Evolutionary conservation across 2,888 invertebrate genomes (phyloP).

Genomic region (Tetragnatha montana): DNA sequence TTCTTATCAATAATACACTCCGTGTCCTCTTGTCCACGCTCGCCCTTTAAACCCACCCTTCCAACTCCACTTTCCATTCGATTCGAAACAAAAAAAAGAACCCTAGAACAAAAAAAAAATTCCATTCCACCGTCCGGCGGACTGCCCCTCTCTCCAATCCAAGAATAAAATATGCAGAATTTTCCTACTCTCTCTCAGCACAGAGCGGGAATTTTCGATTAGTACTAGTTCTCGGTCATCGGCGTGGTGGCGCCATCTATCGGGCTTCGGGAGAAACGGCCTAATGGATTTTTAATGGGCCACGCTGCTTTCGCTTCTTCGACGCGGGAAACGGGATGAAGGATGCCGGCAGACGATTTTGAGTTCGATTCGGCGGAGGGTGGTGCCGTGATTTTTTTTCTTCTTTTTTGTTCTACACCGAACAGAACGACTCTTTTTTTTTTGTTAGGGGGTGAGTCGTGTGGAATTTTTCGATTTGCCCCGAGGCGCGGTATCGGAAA

Average conservation of each 20-base stretch:
- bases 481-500: background rate
- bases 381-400: background rate
- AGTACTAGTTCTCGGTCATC: conserved; percentile 13
- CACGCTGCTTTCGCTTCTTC: conserved; percentile 12
- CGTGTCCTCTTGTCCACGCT: conserved; percentile 1
- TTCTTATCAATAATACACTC: conserved; percentile 2
- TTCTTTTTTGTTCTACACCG: no score
- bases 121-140: conserved; percentile 30
- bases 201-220: conserved; percentile 47
- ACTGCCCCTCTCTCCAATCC: conserved; percentile 28
- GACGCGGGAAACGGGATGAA: background rate
- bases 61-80: conserved; percentile 36
- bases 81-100: no score
- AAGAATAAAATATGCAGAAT: conserved; percentile 63
- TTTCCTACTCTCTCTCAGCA: background rate
- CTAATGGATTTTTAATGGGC: conserved; percentile 71
- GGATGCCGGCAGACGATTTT: background rate
- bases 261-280: conserved; percentile 19
- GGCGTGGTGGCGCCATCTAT: conserved; percentile 65
- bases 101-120: no score
- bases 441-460: background rate
- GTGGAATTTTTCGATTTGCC: background rate
- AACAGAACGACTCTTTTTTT: background rate
- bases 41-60: background rate
- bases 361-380: background rate